Conservation (phyloP, 1,140 invertebrate genomes). For the Macrobrachium nipponense region DNA sequence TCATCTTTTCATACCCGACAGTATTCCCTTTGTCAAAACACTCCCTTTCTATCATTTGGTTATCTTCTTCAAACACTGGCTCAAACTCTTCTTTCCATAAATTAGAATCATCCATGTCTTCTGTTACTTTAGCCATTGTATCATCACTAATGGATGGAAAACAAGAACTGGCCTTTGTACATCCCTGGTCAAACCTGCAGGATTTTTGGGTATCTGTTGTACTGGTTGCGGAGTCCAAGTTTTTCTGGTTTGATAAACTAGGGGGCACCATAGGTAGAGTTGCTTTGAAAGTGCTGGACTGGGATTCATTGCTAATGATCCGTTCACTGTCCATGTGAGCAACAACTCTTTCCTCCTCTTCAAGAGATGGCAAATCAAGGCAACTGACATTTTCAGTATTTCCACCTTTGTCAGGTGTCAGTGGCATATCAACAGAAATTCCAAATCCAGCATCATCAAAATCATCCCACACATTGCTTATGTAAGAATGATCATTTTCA, state of each 20-base stretch:
- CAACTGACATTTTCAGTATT: not conserved
- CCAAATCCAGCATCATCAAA: slow-evolving; percentile 39
- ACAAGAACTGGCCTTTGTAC: not conserved
- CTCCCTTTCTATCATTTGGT: not conserved
- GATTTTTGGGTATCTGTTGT: no score
- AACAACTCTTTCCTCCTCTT: no score
- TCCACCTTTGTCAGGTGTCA: not conserved
- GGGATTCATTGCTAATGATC: not conserved
- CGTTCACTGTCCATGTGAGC: no score
- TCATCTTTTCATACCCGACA: not conserved
- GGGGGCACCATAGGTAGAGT: no score
- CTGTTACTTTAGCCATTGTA: slow-evolving; percentile 21
- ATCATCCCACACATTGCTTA: slow-evolving; percentile 49
- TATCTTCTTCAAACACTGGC: not conserved
- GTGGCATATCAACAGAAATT: not conserved
- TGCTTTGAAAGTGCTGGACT: not conserved
- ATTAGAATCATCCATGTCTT: slow-evolving; percentile 19
- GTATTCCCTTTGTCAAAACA: not conserved
- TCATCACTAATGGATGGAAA: slow-evolving; percentile 8
- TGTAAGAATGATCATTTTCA: slow-evolving; percentile 17
- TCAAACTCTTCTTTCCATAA: slow-evolving; percentile 12
- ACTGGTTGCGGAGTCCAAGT: no score
- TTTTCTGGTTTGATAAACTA: no score
- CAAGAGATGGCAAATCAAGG: not conserved
- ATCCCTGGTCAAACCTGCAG: no score